A percentile compares a stretch with the other conserved stretches of the same genome.
Evolutionary conservation across 2,113 vertebrate genomes (phyloP).

Genomic region (Epinephelus cyanopodus): DNA sequence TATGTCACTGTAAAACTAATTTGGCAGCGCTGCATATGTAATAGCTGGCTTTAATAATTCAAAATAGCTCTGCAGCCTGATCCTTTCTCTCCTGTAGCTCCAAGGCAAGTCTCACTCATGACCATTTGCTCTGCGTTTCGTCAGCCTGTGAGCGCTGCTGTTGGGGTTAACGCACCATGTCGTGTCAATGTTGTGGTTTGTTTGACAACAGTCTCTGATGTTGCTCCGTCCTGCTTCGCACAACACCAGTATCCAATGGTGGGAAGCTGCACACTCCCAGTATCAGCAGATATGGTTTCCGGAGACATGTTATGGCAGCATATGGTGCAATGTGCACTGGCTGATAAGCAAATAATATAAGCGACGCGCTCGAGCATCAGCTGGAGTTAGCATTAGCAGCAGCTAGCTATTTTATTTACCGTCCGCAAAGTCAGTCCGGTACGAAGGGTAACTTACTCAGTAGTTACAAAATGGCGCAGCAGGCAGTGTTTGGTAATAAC

Average conservation of each 20-base stretch:
- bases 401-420: slow-evolving; percentile 14
- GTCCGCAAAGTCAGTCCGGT: not conserved
- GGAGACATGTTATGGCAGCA: not conserved
- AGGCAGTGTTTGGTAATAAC: not conserved
- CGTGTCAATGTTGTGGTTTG: not conserved
- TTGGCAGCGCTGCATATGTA: not conserved
- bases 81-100: not conserved
- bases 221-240: not conserved
- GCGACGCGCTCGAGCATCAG: slow-evolving; percentile 3
- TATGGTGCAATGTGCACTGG: not conserved
- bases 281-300: not conserved
- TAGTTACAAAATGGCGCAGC: not conserved
- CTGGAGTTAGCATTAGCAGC: slow-evolving; percentile 46
- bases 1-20: slow-evolving; percentile 4
- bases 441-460: no score
- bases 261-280: no score
- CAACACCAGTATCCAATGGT: not conserved
- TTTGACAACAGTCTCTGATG: not conserved
- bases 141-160: not conserved
- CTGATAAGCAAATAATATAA: not conserved
- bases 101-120: no score
- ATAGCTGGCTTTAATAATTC: not conserved
- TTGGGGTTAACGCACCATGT: not conserved
- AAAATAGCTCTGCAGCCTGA: not conserved
- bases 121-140: slow-evolving; percentile 5